These are phyloP conservation scores for Suncus etruscus DNA, from an alignment of 2,113 vertebrate genomes.

Conservation along the genomic window DNA sequence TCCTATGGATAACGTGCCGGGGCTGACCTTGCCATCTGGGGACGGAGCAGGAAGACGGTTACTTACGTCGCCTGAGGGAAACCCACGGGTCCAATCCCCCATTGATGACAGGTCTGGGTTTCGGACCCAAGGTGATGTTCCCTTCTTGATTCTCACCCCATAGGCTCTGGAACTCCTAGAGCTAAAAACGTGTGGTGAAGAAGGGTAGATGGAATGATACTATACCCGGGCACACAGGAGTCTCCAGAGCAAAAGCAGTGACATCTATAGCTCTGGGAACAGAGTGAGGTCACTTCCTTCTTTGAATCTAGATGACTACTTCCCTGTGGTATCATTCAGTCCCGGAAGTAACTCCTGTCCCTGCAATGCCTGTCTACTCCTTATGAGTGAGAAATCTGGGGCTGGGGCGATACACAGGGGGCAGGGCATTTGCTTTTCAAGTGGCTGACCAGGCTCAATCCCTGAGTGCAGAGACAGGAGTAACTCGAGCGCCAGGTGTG, in stretches of 20 bases:
- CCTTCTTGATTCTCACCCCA: conserved; percentile 83
- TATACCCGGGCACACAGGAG: conserved; percentile 59
- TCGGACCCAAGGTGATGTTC: conserved; percentile 82
- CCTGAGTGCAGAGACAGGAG: too few species aligned
- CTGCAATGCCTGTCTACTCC: neutral
- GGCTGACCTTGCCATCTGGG: conserved; percentile 92
- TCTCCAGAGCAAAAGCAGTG: conserved; percentile 61
- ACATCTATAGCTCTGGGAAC: conserved; percentile 38
- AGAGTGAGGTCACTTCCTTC: conserved; percentile 1
- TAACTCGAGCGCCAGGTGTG: too few species aligned
- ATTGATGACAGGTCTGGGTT: conserved; percentile 81
- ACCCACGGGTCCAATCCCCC: conserved; percentile 82
- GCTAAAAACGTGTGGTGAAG: conserved; percentile 83
- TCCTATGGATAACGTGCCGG: conserved; percentile 89
- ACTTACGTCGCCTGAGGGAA: conserved; percentile 82
- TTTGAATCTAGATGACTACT: conserved; percentile 20
- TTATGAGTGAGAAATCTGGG: too few species aligned
- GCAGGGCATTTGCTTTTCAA: too few species aligned
- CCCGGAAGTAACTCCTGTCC: neutral
- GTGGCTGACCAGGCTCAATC: too few species aligned
- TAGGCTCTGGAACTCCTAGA: conserved; percentile 83
- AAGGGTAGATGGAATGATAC: conserved; percentile 74
- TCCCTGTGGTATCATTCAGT: conserved; percentile 44
- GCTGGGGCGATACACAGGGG: too few species aligned
- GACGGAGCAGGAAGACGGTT: conserved; percentile 84